phyloP scores from a whole-genome alignment of 1,140 invertebrate species.

The Drosophila paulistorum region DNA sequence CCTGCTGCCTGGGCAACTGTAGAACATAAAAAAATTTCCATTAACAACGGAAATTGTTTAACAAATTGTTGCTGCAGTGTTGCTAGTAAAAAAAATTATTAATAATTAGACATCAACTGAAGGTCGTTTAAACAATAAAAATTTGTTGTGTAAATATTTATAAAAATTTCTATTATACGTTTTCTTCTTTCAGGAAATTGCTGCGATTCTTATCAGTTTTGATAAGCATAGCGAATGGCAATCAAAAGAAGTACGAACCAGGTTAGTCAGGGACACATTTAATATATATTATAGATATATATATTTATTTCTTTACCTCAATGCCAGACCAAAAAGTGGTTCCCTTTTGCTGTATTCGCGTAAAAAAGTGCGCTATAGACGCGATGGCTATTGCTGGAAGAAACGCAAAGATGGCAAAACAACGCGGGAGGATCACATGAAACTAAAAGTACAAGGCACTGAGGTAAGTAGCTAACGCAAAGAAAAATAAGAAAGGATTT shows the following conservation, averaged over 20 bases:
- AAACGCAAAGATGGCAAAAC: constrained; percentile 99
- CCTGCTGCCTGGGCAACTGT: constrained; percentile 38
- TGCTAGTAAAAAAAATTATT: not conserved
- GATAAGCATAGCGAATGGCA: constrained; percentile 98
- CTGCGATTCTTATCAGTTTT: constrained; percentile 98
- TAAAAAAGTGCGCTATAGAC: constrained; percentile 97
- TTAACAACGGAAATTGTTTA: constrained; percentile 76
- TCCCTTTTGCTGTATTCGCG: constrained; percentile 98
- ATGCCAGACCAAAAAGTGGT: constrained; percentile 94
- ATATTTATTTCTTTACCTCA: not conserved
- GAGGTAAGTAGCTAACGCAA: constrained; percentile 87
- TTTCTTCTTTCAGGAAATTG: constrained; percentile 94
- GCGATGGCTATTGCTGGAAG: constrained; percentile 99
- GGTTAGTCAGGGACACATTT: constrained; percentile 85
- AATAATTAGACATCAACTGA: constrained; percentile 16
- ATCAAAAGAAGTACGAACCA: constrained; percentile 97
- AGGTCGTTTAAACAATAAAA: constrained; percentile 9
- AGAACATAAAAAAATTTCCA: constrained; percentile 37
- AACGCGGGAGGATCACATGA: constrained; percentile 99
- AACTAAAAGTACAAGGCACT: constrained; percentile 97
- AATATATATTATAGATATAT: not conserved
- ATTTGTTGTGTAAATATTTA: constrained; percentile 10
- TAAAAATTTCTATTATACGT: constrained; percentile 16
- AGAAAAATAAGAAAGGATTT: not conserved
- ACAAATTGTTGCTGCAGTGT: constrained; percentile 49